Evolutionary conservation across 2,797 vertebrate genomes (phyloP).

Genomic region (Gambusia yucatana): DNA sequence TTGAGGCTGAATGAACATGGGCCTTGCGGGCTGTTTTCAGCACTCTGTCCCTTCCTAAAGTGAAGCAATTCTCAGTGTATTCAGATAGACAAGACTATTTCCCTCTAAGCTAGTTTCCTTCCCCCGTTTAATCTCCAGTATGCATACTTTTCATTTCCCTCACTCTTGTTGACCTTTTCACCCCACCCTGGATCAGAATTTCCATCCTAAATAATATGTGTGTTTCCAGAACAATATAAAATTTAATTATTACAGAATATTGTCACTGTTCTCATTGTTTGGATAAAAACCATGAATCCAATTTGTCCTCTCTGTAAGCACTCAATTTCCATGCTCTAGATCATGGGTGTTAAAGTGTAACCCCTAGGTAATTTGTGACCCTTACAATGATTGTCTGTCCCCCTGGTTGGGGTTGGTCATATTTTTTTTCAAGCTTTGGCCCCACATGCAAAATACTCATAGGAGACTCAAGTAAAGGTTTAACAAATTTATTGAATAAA

Average conservation of each 20-base stretch:
- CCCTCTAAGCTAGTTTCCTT: conserved; percentile 3
- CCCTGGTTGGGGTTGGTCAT: neutral
- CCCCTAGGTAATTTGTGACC: neutral
- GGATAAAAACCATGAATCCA: neutral
- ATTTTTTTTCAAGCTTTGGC: neutral
- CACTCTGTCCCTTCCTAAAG: conserved; percentile 22
- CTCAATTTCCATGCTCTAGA: neutral
- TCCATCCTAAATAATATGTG: neutral
- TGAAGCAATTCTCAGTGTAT: conserved; percentile 26
- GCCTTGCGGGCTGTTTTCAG: conserved; percentile 38
- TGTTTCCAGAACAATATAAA: neutral
- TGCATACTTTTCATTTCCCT: neutral
- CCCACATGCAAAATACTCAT: neutral
- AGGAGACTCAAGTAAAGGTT: neutral
- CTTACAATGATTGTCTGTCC: neutral
- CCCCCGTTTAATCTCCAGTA: conserved; percentile 12
- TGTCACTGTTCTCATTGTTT: neutral
- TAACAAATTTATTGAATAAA: neutral
- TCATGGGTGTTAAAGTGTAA: neutral
- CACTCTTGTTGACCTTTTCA: neutral
- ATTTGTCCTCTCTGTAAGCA: neutral
- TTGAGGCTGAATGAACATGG: conserved; percentile 31
- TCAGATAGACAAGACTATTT: conserved; percentile 20
- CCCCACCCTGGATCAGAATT: neutral
- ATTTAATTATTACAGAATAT: neutral